Base-by-base conservation (phyloP, 2,888 invertebrate genomes). In the Drosophila diplacantha region DNA sequence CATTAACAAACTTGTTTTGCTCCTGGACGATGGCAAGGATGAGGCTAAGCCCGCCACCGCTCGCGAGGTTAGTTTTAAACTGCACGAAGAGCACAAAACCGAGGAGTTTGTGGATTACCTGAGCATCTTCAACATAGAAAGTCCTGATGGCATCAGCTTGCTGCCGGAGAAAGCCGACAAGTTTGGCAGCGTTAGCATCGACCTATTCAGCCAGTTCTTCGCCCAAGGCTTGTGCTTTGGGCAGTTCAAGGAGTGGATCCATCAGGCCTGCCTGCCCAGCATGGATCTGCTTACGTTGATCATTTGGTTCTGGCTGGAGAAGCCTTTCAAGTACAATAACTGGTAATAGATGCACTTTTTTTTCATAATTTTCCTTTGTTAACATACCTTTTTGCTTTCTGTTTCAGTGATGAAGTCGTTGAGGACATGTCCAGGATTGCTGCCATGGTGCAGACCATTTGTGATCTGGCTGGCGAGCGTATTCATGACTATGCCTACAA, bases 221-320 rank as follows among this genome's bases (percentile, higher is more conserved):
- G 71, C 82, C 2, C 85, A 85, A n/a, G 82, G 83, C 1, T 84
- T 91, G 29, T 81, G 80, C 49, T 82, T 91, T 32, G 89, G 90
- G 50, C 83, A 87, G 47, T 87, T 88, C 35, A 84, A 84, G 44
- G 35, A 71, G 29, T 78, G 83, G 66, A 82, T 79, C 3, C 37
- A 57, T 16, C 50, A 75, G 18, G 75, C 85, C 1, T 64, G 70
- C 29, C 79, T 89, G 51, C 78, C 83, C 3, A 81, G 93, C 37
- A 91, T 91, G 75, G 92, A 93, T 83, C 89, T 96, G 29, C 90
- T 96, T 71, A 91, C 91, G 73, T 89, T 95, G 60, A 87, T 93
- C n/a, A 90, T 95, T 52, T 89, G 90, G 74, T 94, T 92, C 83
- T 92, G 95, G 92, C 90, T 94, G 73, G 91, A 92, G 72, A 91